Percentiles rank a stretch among this genome's conserved stretches.
Evolutionary conservation across 2,888 invertebrate genomes (phyloP).

Genomic region (Panopea generosa): DNA sequence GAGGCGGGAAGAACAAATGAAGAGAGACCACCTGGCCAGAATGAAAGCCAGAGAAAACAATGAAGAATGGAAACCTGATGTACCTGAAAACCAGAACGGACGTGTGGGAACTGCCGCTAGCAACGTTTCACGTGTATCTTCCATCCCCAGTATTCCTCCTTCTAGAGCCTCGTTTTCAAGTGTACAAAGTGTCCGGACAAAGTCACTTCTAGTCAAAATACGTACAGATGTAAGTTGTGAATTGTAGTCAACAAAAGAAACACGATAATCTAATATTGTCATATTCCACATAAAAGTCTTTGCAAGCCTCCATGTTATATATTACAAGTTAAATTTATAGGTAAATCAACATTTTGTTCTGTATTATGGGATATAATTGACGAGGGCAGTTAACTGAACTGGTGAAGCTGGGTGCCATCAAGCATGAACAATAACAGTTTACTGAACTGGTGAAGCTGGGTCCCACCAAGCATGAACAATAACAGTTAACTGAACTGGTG

Average conservation of each 20-base stretch:
- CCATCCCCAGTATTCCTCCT: constrained; percentile 42
- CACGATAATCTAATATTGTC: not conserved
- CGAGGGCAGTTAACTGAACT: no score
- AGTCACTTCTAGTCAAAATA: constrained; percentile 67
- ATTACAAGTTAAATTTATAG: no score
- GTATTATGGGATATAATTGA: no score
- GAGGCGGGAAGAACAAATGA: constrained; percentile 58
- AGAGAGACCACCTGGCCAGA: constrained; percentile 46
- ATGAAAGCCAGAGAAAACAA: constrained; percentile 40
- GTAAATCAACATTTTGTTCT: no score
- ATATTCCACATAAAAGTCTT: not conserved
- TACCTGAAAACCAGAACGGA: constrained; percentile 19
- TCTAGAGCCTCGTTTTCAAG: constrained; percentile 59
- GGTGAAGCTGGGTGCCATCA: no score
- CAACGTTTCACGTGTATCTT: constrained; percentile 37
- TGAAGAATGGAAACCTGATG: constrained; percentile 39
- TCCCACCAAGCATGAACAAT: no score
- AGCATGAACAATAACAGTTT: no score
- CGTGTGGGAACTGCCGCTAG: constrained; percentile 33
- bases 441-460: no score
- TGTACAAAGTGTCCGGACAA: constrained; percentile 62
- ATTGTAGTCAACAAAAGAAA: no score
- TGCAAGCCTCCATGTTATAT: no score
- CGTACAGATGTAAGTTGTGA: constrained; percentile 67
- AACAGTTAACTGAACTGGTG: no score